Conservation (phyloP, 2,888 invertebrate species). For the Thecocarcelia acutangulata region DNA sequence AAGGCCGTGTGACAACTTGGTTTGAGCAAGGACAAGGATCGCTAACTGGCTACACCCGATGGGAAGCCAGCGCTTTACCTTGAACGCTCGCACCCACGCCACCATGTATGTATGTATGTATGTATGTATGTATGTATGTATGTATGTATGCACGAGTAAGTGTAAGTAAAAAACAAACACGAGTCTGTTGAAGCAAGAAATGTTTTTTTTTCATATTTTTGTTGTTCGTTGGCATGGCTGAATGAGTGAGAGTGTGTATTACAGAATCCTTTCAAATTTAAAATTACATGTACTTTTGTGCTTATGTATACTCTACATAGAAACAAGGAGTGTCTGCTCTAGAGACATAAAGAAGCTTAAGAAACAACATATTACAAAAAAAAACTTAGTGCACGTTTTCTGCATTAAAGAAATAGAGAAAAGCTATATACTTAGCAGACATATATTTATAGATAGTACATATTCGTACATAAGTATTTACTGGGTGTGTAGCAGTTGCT, state of each 20-base stretch:
- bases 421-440: not conserved
- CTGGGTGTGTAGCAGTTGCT: conserved; percentile 57
- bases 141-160: not conserved
- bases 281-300: conserved; percentile 6
- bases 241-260: conserved; percentile 23
- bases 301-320: conserved; percentile 17
- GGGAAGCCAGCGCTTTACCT: no score
- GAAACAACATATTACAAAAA: not conserved
- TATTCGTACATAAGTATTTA: not conserved
- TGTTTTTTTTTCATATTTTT: conserved; percentile 49
- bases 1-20: no score
- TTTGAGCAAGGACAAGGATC: no score
- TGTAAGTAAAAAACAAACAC: not conserved
- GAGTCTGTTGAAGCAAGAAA: not conserved
- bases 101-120: no score
- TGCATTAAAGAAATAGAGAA: conserved; percentile 30
- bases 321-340: conserved; percentile 69
- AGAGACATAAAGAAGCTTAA: conserved; percentile 60
- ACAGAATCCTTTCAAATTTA: conserved; percentile 52
- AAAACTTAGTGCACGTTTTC: no score
- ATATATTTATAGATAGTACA: not conserved
- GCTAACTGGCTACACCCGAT: no score
- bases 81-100: no score
- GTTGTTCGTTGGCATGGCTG: conserved; percentile 1
- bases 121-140: no score